Evolutionary conservation across 2,113 vertebrate genomes (phyloP), one percentile per base, ranked within the genome.

Genomic region (Leucopsar rothschildi): DNA sequence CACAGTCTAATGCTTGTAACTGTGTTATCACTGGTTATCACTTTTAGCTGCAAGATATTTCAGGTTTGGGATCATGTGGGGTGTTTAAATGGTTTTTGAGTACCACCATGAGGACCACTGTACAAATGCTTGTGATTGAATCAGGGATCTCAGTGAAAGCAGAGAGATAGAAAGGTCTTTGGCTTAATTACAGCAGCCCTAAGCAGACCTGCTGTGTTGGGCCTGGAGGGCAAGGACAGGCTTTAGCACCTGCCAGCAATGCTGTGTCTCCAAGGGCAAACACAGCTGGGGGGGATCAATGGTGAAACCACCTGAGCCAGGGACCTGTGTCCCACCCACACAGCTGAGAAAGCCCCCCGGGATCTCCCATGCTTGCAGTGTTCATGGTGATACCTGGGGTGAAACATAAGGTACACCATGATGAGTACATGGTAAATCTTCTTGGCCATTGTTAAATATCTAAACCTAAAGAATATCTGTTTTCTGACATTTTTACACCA

Each of bases 311-410:
- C 7, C 10, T 4, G 28, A 52, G 53, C 73, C 29, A 53, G 42
- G 29, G 76, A 25, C 2, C 3, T 25, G 29, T 63, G 55, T 29
- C 40, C 16, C 22, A 56, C 44, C 14, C 18, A 47, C 29, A 64
- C 6, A 49, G 24, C 61, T 11, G 1, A 42, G 49, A 92, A 59
- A 39, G 24, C 5, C 25, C 7, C 11, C n/a, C 12, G 40, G 45
- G 15, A 8, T 66, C 57, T 63, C 57, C 17, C 55, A 27, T 0
- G 2, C 20, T 24, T 28, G 23, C 42, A 87, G 35, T 0, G 0
- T 29, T 59, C 39, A 6, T 17, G 29, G 27, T 6, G 6, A 63
- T 27, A 29, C 8, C 55, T 10, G 9, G 13, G 24, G 29, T 40
- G 55, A 56, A 88, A 55, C 19, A 15, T 4, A 29, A 59, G 23